Percentiles rank a stretch among this genome's conserved stretches.
phyloP scores from a whole-genome alignment of 2,113 vertebrate genomes.

The Pituophis catenifer region DNA sequence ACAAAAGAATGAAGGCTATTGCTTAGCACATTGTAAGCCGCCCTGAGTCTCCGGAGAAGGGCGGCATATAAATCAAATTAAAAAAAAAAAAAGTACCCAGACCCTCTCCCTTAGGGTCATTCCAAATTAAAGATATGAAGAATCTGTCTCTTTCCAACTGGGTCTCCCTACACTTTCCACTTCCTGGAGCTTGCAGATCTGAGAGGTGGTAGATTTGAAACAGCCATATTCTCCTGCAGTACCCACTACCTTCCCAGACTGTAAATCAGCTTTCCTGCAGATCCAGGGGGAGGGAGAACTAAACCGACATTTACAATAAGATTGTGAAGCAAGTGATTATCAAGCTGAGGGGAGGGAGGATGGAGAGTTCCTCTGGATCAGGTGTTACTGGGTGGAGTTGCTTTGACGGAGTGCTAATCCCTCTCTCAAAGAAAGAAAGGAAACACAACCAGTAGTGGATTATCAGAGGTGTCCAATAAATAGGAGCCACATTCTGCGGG shows the following conservation, averaged over 20 bases:
- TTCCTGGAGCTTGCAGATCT: background rate
- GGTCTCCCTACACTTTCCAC: background rate
- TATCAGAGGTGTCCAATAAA: background rate
- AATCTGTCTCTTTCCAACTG: background rate
- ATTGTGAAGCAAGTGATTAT: background rate
- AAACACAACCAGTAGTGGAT: background rate
- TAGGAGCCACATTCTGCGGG: background rate
- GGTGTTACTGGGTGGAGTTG: background rate
- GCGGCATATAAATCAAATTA: too few species aligned
- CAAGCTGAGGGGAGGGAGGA: background rate
- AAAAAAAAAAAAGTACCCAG: too few species aligned
- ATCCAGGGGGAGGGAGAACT: background rate
- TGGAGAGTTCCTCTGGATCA: background rate
- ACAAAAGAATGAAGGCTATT: too few species aligned
- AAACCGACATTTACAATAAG: background rate
- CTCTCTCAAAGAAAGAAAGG: background rate
- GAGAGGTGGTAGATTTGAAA: background rate
- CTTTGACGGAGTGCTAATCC: background rate
- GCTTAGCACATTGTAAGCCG: too few species aligned
- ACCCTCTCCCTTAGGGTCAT: background rate
- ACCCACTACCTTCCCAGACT: background rate
- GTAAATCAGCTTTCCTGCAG: background rate
- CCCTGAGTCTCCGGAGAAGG: too few species aligned
- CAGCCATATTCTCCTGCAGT: background rate
- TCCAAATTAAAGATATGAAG: background rate